Evolutionary conservation across 2,797 vertebrate species (phyloP), one percentile per base, ranked within the genome.

Genomic region (Malurus leucopterus): DNA sequence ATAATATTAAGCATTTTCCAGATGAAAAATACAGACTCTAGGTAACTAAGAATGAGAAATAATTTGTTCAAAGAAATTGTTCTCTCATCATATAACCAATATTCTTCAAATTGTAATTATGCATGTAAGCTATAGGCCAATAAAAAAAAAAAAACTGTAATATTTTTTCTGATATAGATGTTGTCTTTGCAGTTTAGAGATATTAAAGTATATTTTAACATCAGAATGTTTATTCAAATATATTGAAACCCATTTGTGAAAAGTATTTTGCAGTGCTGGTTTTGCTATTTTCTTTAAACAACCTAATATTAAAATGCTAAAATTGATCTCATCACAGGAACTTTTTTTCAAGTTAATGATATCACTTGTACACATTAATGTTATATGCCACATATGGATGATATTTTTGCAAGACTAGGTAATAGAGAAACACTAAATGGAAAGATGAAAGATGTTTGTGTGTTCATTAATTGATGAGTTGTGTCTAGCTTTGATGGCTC

Each of bases 121-220:
- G 7, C 1, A 4, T 34, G 13, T 47, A 44, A 44, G 11, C 12
- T 34, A 27, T 8, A 70, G 12, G 10, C 1, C 7, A 54, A 7
- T 71, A 59, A 70, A 59, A 70, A 65, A 54, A n/a, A n/a, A 86
- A 41, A 65, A 54, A 44, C 67, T 64, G 26, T 19, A 9, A 24
- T 51, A 36, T 47, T 91, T 71, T 71, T 85, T 71, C 13, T 59
- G 9, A 64, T 62, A 43, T 32, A 82, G 82, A 88, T 36, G 2
- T 1, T 1, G 0, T 50, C 12, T 50, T 68, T 78, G 11, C 50
- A 58, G 11, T 1, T 44, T 53, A 40, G 20, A 43, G 21, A 27
- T n/a, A 54, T 21, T 63, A 74, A 20, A 47, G 47, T 51, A 44
- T 10, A 68, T 82, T 86, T 82, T 34, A 57, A 3, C 15, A 54